Evolutionary conservation across 2,888 invertebrate genomes (phyloP).

Genomic region (Trichogramma evanescens): DNA sequence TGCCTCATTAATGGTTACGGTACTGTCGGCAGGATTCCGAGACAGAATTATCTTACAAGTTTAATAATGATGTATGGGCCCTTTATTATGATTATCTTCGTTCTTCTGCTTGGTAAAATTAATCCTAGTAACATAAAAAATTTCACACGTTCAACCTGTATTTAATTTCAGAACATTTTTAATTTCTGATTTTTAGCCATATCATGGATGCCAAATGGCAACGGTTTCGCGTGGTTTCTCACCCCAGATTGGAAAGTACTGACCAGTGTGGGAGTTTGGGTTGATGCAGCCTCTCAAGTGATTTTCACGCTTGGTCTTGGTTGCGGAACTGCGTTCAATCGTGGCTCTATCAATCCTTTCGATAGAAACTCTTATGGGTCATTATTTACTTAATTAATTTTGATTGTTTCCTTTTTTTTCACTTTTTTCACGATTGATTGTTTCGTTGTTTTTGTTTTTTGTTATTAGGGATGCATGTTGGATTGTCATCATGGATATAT

Average conservation of each 20-base stretch:
- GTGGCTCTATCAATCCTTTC: conserved; percentile 70
- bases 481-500: no score
- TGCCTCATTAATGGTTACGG: conserved; percentile 83
- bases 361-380: conserved; percentile 60
- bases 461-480: no score
- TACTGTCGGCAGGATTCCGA: conserved; percentile 80
- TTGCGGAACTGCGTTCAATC: conserved; percentile 56
- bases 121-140: no score
- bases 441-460: no score
- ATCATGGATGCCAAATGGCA: conserved; percentile 26
- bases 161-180: conserved; percentile 62
- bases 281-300: conserved; percentile 75
- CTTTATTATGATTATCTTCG: conserved; percentile 43
- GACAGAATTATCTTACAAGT: conserved; percentile 66
- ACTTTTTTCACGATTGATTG: background rate
- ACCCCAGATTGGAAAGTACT: conserved; percentile 66
- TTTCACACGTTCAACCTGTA: conserved; percentile 44
- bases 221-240: conserved; percentile 69
- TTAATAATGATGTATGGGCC: conserved; percentile 64
- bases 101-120: no score
- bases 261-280: conserved; percentile 67
- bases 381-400: conserved; percentile 7
- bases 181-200: no score
- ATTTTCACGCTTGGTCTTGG: conserved; percentile 77
- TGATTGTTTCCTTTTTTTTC: background rate